Conservation (phyloP, 1,140 invertebrate species). For the Drosophila lacertosa region DNA sequence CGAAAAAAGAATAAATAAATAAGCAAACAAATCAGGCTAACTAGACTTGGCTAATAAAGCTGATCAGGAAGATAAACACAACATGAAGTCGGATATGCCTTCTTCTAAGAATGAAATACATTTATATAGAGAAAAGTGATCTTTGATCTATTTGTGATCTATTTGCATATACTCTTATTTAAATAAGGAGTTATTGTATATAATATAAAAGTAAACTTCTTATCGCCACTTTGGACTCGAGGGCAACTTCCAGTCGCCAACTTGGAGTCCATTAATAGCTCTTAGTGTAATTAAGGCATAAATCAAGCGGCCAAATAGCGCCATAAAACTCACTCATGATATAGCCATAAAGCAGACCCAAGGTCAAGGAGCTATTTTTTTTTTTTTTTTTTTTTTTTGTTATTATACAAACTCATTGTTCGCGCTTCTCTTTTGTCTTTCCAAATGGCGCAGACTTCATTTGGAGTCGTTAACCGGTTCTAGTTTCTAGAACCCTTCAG, state of each 20-base stretch:
- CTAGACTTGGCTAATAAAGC: too few species aligned
- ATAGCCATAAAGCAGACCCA: neutral
- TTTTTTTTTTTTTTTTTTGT: neutral
- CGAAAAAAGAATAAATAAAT: too few species aligned
- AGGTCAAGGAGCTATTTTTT: slow-evolving; percentile 1
- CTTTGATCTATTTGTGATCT: too few species aligned
- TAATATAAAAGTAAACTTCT: neutral
- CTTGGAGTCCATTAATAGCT: neutral
- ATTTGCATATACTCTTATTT: too few species aligned
- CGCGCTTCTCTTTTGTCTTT: slow-evolving; percentile 2
- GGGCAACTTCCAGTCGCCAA: neutral
- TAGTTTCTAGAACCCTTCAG: too few species aligned
- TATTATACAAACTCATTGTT: neutral
- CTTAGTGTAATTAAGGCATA: slow-evolving; percentile 8
- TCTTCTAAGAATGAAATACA: too few species aligned
- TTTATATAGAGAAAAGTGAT: too few species aligned
- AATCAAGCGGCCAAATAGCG: neutral
- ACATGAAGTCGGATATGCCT: too few species aligned
- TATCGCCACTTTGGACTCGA: neutral
- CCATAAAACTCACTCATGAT: neutral
- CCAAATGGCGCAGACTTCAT: neutral
- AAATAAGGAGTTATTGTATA: too few species aligned
- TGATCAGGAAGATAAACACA: too few species aligned
- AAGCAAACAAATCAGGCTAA: too few species aligned
- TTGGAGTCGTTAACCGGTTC: too few species aligned